Conservation (phyloP, 2,113 vertebrate genomes). For the Aptenodytes patagonicus region DNA sequence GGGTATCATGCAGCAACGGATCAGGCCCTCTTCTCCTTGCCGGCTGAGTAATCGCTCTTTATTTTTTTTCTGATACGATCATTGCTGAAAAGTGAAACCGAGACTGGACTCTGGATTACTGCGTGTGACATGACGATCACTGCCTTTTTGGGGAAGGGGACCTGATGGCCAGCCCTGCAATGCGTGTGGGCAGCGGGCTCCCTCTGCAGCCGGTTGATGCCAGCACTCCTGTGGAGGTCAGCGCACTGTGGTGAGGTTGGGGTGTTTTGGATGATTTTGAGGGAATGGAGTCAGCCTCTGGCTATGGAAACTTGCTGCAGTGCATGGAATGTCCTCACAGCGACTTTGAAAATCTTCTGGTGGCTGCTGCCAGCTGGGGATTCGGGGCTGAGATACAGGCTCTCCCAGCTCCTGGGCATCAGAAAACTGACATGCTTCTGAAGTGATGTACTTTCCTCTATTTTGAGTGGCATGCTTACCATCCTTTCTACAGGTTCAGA, state of each 20-base stretch:
- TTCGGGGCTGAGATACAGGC: background rate
- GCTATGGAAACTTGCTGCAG: background rate
- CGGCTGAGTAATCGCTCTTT: background rate
- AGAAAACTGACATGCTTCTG: background rate
- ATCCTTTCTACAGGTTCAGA: background rate
- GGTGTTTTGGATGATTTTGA: background rate
- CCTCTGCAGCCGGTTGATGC: background rate
- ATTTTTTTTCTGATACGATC: background rate
- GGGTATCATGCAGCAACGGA: background rate
- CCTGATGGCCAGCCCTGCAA: accelerated
- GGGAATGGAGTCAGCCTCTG: background rate
- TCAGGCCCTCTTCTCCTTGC: background rate
- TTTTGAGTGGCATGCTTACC: accelerated
- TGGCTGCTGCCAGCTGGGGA: background rate
- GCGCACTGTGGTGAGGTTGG: accelerated
- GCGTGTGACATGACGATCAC: background rate
- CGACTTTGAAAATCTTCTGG: background rate
- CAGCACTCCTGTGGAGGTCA: background rate
- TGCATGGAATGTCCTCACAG: background rate
- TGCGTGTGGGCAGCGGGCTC: background rate
- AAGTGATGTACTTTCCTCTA: background rate
- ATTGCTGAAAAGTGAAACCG: background rate
- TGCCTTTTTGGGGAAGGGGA: background rate
- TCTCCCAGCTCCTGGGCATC: background rate
- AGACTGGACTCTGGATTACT: accelerated